These are phyloP conservation scores for Bucorvus abyssinicus DNA, from an alignment of 2,797 vertebrate genomes.

Conservation along the genomic window DNA sequence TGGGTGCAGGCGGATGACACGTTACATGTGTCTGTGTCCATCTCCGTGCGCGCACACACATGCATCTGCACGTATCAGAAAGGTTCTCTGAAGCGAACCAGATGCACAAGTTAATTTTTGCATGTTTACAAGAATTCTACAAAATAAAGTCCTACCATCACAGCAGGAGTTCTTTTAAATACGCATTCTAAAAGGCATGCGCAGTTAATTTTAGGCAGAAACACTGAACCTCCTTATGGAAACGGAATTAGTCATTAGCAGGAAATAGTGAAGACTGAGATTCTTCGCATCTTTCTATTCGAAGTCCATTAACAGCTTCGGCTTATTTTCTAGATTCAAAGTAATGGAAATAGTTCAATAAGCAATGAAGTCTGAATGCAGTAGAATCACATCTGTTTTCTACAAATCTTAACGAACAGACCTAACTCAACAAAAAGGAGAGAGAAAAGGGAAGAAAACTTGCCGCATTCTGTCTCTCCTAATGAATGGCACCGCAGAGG, in stretches of 20 bases:
- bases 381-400: constrained; percentile 17
- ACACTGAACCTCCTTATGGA: constrained; percentile 43
- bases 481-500: background rate
- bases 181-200: constrained; percentile 45
- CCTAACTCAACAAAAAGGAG: background rate
- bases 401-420: constrained; percentile 7
- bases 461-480: background rate
- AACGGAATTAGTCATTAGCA: constrained; percentile 54
- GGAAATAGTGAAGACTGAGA: background rate
- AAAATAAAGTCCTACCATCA: constrained; percentile 1
- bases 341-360: constrained; percentile 43
- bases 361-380: constrained; percentile 11
- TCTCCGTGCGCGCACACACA: background rate
- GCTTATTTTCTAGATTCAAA: constrained; percentile 44
- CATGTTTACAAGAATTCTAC: constrained; percentile 41
- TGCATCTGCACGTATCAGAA: background rate
- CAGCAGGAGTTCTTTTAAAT: constrained; percentile 52
- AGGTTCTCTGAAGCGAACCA: background rate
- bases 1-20: accelerated
- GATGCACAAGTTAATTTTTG: constrained; percentile 21
- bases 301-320: constrained; percentile 27
- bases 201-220: constrained; percentile 42
- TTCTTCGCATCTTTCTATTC: constrained; percentile 18
- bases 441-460: background rate
- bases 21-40: background rate